Base-by-base conservation (phyloP, 1,140 invertebrate genomes). In the Euwallacea similis region DNA sequence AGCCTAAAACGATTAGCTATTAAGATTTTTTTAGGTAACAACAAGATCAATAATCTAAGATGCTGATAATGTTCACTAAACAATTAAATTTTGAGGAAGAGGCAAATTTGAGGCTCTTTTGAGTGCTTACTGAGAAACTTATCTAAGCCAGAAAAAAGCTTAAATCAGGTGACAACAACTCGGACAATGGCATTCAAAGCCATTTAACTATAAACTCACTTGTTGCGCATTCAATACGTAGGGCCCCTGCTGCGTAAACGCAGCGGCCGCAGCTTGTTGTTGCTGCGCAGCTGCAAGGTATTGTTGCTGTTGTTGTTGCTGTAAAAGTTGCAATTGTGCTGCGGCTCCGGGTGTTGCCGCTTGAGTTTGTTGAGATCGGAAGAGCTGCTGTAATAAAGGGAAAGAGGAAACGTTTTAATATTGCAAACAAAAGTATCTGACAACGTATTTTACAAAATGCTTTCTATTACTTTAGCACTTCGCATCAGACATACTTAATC, bases 161-260 rank as follows among this genome's bases (percentile, higher is more conserved):
- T 33, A 33, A 33, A 33, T 33, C 4, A 33, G 21, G 21, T 33
- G 21, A 1, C 21, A 33, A 33, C 21, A 33, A 6, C 46, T 50
- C 9, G 46, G 9, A 0, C 9, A 7, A 53, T 66, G 7, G 46
- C 8, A 64, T 7, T 46, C 42, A 7, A 47, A 4, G 47, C 8
- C 3, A 47, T 56, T 2, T 21, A 56, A 56, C n/a, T 13, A 8
- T 56, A 56, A n/a, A 10, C 53, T 44, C 67, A 80, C 79, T 55
- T 81, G 79, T 66, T 81, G 80, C 6, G 78, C 88, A 82, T 96
- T 96, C 76, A 97, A 91, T 68, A 97, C 91, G 79, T 97, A 97
- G 15, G 94, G 93, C 33, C 71, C 71, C 54, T 92, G 89, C 81
- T 89, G 86, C 73, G 90, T 86, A 83, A 91, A 87, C 75, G 91